Conservation (phyloP, 2,113 vertebrate species). For the Anarhynchus alexandrinus region DNA sequence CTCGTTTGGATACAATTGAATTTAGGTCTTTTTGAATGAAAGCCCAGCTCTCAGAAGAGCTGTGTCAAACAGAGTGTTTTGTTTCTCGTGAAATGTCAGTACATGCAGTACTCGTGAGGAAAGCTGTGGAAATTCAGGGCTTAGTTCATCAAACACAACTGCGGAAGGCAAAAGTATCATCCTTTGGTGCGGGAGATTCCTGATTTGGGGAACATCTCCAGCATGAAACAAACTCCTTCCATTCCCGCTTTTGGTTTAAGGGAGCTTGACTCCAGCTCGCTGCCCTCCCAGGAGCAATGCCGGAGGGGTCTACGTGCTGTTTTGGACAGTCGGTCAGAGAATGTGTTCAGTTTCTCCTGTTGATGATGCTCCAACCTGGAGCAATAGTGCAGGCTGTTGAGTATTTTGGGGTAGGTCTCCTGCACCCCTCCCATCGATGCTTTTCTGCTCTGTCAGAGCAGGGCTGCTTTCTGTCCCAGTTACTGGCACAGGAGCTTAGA, state of each 20-base stretch:
- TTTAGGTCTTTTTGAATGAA: background rate
- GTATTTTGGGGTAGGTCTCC: background rate
- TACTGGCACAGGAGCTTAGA: background rate
- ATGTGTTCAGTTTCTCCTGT: background rate
- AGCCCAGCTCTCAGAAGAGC: slow-evolving; percentile 1
- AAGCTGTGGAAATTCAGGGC: background rate
- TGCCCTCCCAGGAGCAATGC: background rate
- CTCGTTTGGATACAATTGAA: slow-evolving; percentile 13
- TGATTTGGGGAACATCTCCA: background rate
- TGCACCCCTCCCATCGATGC: background rate
- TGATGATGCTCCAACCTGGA: background rate
- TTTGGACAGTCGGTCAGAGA: background rate
- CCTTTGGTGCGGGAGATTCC: background rate
- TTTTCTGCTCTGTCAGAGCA: background rate
- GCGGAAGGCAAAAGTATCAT: background rate
- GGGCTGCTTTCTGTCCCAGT: background rate
- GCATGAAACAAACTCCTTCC: background rate
- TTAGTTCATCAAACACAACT: background rate
- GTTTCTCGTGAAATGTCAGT: slow-evolving; percentile 40
- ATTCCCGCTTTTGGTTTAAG: background rate
- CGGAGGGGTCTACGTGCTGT: background rate
- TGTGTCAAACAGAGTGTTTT: slow-evolving; percentile 24
- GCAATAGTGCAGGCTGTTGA: background rate
- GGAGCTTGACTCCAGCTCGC: background rate
- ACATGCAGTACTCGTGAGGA: slow-evolving; percentile 4